Evolutionary conservation across 2,888 invertebrate species (phyloP).

Genomic region (Microctonus brassicae): DNA sequence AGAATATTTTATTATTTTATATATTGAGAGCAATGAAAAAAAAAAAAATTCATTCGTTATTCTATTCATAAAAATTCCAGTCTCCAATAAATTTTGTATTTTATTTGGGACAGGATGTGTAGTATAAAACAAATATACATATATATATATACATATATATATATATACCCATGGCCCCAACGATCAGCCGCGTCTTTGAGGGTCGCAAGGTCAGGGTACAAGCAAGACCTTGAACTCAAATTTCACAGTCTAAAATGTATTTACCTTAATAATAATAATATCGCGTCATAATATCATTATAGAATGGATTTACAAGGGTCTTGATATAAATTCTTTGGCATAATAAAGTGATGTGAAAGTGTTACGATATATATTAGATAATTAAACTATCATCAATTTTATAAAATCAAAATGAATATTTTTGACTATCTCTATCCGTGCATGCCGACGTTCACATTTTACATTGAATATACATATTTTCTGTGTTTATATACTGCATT

Average conservation of each 20-base stretch:
- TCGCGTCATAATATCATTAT: conserved; percentile 5
- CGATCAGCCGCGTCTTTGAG: conserved; percentile 32
- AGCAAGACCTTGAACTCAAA: conserved; percentile 37
- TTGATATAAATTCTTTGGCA: background rate
- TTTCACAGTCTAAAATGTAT: conserved; percentile 30
- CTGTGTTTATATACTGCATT: no score
- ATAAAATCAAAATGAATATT: background rate
- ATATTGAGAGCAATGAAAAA: background rate
- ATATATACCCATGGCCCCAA: conserved; percentile 8
- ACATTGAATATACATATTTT: background rate
- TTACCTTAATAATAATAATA: conserved; percentile 14
- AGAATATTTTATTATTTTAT: background rate
- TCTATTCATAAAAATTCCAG: background rate
- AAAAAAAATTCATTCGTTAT: background rate
- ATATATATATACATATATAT: no score
- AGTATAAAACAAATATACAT: no score
- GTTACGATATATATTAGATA: background rate
- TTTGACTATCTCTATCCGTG: background rate
- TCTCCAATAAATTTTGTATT: background rate
- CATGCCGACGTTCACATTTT: background rate
- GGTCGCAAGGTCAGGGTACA: conserved; percentile 37
- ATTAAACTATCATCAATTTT: background rate
- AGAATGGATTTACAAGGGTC: background rate
- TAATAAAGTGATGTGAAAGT: background rate
- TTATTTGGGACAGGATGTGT: conserved; percentile 25